Base-by-base conservation (phyloP, 37 sponge, comb jelly and placozoan species). In the Eunapius fragilis region DNA sequence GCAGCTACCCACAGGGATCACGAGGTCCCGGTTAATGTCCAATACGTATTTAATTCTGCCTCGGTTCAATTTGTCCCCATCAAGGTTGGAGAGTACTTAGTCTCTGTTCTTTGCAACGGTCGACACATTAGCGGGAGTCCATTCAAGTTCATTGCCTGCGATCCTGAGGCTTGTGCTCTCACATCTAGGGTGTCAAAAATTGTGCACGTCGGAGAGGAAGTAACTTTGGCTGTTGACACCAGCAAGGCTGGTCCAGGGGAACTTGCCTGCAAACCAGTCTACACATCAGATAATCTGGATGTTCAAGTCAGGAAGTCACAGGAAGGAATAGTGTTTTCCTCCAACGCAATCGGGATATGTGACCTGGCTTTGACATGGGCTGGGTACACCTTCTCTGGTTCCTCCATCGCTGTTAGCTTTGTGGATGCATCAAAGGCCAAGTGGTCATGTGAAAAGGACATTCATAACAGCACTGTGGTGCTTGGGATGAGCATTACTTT, bases 41-140 rank as follows among this genome's bases (percentile, higher is more conserved):
- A 92, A 36, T 81, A 69, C 2, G 85, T 79, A 11, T 41, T 41
- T 41, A 88, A 87, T 32, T 75, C 25, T 2, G 31, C 31, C 13
- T 80, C 67, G 25, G 86, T 74, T 49, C 74, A 72, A 0, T 93
- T 92, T 74, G 85, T 86, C n/a, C 86, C 96, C 36, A 85, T 87
- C 35, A 45, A 81, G 10, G 77, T 81, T 5, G 96, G 96, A 12
- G 81, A 90, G 28, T 93, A 96, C 78, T 30, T 25, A 7, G 89
- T 96, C 0, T 37, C 83, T 26, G 87, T 96, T 27, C 83, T 71
- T n/a, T 75, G 72, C 41, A 78, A 74, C 2, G 91, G 80, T 17
- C 78, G 87, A n/a, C 74, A 91, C 37, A 85, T 96, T 67, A 77
- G 74, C 50, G 96, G 94, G 31, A 87, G 92, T 70, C 96, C 96